These are phyloP conservation scores for Callionymus lyra DNA, from an alignment of 2,113 vertebrate genomes.

Conservation along the genomic window DNA sequence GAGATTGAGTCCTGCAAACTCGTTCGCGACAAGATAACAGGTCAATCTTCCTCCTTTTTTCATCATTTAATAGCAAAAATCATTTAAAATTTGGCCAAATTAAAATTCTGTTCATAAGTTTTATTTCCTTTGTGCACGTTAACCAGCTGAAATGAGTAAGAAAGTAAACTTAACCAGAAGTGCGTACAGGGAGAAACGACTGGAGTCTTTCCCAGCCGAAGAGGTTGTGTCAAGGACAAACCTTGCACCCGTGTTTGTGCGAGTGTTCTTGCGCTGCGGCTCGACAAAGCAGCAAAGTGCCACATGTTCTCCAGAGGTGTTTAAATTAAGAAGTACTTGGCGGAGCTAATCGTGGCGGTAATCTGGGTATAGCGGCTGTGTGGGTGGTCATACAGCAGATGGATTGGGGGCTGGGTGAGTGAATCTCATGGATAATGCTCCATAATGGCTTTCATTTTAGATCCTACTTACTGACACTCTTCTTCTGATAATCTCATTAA, in stretches of 20 bases:
- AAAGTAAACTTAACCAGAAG: not conserved
- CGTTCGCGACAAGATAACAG: conserved; percentile 99
- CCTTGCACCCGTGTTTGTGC: not conserved
- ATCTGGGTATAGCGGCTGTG: conserved; percentile 67
- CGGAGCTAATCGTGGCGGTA: conserved; percentile 65
- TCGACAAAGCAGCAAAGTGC: conserved; percentile 48
- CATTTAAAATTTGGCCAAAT: too few species aligned
- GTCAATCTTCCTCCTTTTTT: too few species aligned
- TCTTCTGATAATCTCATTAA: conserved; percentile 76
- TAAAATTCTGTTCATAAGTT: too few species aligned
- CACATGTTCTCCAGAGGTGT: conserved; percentile 68
- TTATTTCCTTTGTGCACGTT: not conserved
- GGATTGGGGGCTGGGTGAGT: conserved; percentile 46
- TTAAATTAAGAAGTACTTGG: conserved; percentile 67
- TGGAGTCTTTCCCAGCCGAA: not conserved
- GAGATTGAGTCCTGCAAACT: conserved; percentile 99
- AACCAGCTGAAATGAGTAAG: not conserved
- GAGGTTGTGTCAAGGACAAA: not conserved
- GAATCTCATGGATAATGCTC: conserved; percentile 71
- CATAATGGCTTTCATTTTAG: conserved; percentile 79
- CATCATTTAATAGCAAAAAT: too few species aligned
- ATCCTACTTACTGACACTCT: conserved; percentile 78
- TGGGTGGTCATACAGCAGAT: conserved; percentile 70
- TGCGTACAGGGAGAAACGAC: not conserved
- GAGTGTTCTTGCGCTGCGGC: conserved; percentile 18